Base-by-base conservation (phyloP, 2,888 invertebrate species). In the Lasius fuliginosus region DNA sequence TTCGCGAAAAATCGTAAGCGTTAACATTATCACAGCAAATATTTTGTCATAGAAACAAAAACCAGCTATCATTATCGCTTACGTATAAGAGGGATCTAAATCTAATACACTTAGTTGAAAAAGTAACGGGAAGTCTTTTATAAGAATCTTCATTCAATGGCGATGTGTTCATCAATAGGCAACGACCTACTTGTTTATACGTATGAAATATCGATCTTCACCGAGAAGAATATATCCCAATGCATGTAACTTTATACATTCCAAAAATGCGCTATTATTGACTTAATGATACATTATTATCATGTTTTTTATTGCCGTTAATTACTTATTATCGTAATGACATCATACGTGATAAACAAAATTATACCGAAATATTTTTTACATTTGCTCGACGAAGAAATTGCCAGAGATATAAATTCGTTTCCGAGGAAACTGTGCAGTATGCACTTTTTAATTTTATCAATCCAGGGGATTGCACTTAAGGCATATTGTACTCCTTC, bases 171-270 rank as follows among this genome's bases (percentile, higher is more conserved):
- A 53, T 3, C 23, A 53, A 58, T 36, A 58, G 30, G n/a, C n/a
- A 82, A 23, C 36, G 68, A 74, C 74, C 60, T 42, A 75, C n/a
- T 75, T 73, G 1, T 65, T 27, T n/a, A 73, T 36, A 4, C 6
- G 9, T 5, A 36, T n/a, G 4, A 71, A 76, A 68, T 81, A 27
- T 36, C 5, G 30, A 33, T 46, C 30, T 4, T 30, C n/a, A 30
- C 11, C 42, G 15, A 69, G 9, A 30, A 58, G 4, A 15, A 27
- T 8, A 27, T 8, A 42, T 9, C 9, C 1, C n/a, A 65, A 53
- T 18, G 11, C n/a, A 56, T 9, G 1, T 67, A 64, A 42, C 56
- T 36, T 36, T 36, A 36, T 36, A 46, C 27, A 42, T 23, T 49
- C 27, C 27, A 36, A 27, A 58, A 58, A 40, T 42, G 36, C 4